These are phyloP conservation scores for Desmophyllum pertusum DNA, from an alignment of 92 coral and sea anemone genomes.

Conservation along the genomic window DNA sequence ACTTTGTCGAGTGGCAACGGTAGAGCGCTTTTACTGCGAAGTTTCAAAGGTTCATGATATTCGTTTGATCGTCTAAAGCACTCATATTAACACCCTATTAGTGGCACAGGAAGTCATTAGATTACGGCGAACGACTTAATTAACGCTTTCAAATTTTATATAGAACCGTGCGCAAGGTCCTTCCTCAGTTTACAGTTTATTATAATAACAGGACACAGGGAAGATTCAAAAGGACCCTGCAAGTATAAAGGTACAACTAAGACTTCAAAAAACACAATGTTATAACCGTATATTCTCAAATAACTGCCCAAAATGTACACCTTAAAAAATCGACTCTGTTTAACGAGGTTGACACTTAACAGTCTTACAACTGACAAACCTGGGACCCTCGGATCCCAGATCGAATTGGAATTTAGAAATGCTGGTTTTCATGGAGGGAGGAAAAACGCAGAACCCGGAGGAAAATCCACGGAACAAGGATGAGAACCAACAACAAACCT, in stretches of 20 bases:
- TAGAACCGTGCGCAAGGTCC: neutral
- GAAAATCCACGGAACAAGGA: too few species aligned
- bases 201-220: neutral
- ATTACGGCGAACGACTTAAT: neutral
- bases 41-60: neutral
- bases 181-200: neutral
- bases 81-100: neutral
- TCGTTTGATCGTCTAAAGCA: neutral
- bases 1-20: too few species aligned
- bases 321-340: too few species aligned
- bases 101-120: neutral
- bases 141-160: neutral
- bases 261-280: neutral
- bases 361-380: too few species aligned
- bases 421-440: too few species aligned
- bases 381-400: too few species aligned
- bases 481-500: too few species aligned
- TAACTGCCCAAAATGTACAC: neutral
- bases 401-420: too few species aligned
- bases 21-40: too few species aligned
- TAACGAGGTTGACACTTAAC: too few species aligned
- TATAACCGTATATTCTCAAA: too few species aligned
- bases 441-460: too few species aligned
- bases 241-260: neutral
- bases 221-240: neutral